Conservation (phyloP, 2,113 vertebrate genomes). For the Catharus fuscescens region DNA sequence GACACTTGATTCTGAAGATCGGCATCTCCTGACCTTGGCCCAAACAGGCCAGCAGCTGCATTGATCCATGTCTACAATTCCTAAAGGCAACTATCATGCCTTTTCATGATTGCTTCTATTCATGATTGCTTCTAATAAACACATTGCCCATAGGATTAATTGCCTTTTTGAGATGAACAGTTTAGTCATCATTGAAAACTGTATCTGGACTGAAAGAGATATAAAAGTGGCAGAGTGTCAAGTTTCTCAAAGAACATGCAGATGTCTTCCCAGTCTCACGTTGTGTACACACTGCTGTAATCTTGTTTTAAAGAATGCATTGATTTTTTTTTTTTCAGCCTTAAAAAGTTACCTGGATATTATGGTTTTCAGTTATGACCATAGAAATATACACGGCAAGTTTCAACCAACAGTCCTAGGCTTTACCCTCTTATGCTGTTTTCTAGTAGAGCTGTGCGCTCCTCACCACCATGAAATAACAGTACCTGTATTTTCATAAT, state of each 20-base stretch:
- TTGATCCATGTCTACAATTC: not conserved
- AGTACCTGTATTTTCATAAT: not conserved
- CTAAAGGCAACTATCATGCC: not conserved
- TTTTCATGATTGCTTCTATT: not conserved
- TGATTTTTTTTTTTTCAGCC: not conserved
- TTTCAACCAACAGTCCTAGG: not conserved
- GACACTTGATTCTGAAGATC: not conserved
- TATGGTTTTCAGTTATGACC: not conserved
- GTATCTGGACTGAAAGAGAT: not conserved
- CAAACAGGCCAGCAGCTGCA: not conserved
- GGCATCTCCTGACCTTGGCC: not conserved
- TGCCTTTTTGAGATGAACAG: not conserved
- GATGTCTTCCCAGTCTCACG: not conserved
- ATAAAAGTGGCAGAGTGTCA: not conserved
- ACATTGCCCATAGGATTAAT: not conserved
- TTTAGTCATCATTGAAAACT: not conserved
- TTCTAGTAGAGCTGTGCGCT: not conserved
- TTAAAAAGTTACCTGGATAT: not conserved
- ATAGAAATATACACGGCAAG: not conserved
- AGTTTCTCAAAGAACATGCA: not conserved
- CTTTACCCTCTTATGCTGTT: not conserved
- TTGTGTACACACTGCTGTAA: not conserved
- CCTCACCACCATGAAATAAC: not conserved
- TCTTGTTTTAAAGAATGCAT: not conserved
- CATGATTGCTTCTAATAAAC: not conserved